Conservation (phyloP, 2,888 invertebrate species). For the Stomorhina lunata region DNA sequence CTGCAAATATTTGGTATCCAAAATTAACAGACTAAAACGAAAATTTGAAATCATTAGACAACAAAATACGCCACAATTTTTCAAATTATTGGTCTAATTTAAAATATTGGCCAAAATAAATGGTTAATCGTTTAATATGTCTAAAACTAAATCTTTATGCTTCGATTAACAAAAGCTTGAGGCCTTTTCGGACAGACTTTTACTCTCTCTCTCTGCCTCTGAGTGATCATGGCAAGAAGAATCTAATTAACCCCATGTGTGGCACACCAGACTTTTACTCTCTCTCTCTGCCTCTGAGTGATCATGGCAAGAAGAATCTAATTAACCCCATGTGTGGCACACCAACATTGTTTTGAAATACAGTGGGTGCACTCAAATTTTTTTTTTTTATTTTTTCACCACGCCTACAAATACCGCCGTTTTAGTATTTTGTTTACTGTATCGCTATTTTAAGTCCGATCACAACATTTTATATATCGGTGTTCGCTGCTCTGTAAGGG, state of each 20-base stretch:
- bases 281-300: no score
- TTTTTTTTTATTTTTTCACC: no score
- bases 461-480: no score
- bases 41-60: slow-evolving; percentile 25
- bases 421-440: no score
- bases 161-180: slow-evolving; percentile 6
- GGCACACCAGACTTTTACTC: slow-evolving; percentile 50
- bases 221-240: neutral
- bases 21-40: slow-evolving; percentile 49
- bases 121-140: neutral
- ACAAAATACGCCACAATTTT: slow-evolving; percentile 37
- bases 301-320: neutral
- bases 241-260: slow-evolving; percentile 57
- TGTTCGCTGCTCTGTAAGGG: no score
- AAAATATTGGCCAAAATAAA: slow-evolving; percentile 38
- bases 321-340: slow-evolving; percentile 61
- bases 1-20: slow-evolving; percentile 26
- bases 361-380: no score
- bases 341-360: no score
- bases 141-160: slow-evolving; percentile 12
- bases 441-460: no score
- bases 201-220: no score
- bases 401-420: no score
- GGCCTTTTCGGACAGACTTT: slow-evolving; percentile 10
- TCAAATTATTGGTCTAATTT: slow-evolving; percentile 41